Base-by-base conservation (phyloP, 2,888 invertebrate species). In the Machimus atricapillus region DNA sequence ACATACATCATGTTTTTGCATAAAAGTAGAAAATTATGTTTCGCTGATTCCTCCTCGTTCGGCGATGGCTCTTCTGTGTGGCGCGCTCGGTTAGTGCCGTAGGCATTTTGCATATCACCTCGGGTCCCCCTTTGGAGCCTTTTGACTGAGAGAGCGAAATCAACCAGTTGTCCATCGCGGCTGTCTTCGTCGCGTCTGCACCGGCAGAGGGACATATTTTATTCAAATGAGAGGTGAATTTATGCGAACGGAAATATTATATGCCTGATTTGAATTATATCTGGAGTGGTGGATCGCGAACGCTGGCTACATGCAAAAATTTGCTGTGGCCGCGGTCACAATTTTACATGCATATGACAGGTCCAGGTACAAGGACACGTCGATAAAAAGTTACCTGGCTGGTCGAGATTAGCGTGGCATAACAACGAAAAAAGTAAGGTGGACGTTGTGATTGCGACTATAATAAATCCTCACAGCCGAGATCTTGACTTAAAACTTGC, bases 201-300 rank as follows among this genome's bases (percentile, higher is more conserved):
- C 7, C 23, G 52, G 86, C 27, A 78, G 43, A 46, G 83, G 52
- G 86, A 52, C 73, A 87, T 88, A 87, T 88, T 87, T 88, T 88
- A 88, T 88, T 88, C 88, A 88, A 88, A 88, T 88, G 87, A 87
- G 87, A 85, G 86, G 83, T 78, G 87, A 86, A 86, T 87, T 87
- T 87, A 88, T 88, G 85, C 85, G 87, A 77, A 87, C 86, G 87
- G 87, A 87, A 87, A 87, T 87, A 87, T 87, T 74, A 88, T 87
- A 88, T 88, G 85, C 88, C 52, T 83, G 86, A 87, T 87, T 87
- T 87, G 87, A 87, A 87, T 87, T 87, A 87, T 88, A 88, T 88
- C 88, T 83, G 6, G 85, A 86, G 56, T 78, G 58, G 88, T 85
- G 77, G 74, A 88, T 88, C 88, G 46, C 14, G 81, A 88, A 81